phyloP scores from a whole-genome alignment of 2,888 invertebrate genomes.

The Leptinotarsa tumamoca region DNA sequence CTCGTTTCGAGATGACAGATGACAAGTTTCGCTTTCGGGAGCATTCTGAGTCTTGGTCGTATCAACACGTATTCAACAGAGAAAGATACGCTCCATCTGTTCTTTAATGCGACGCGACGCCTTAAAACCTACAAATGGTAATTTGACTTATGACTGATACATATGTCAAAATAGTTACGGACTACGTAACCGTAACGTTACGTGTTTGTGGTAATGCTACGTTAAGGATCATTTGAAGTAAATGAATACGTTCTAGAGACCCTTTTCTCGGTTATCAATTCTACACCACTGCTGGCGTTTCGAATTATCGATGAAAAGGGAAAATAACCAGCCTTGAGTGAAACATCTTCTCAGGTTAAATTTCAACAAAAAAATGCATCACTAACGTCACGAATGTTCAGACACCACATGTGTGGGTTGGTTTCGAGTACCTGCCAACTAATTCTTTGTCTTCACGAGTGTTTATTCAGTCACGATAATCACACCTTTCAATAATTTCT shows the following conservation, averaged over 20 bases:
- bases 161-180: no score
- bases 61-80: no score
- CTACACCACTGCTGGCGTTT: background rate
- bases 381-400: background rate
- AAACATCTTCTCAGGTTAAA: background rate
- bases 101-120: no score
- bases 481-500: conserved; percentile 13
- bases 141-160: no score
- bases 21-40: no score
- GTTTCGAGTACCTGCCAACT: background rate
- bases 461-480: conserved; percentile 8
- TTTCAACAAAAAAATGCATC: background rate
- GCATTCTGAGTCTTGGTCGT: no score
- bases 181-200: no score
- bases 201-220: background rate
- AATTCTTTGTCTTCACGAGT: background rate
- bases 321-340: background rate
- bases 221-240: no score
- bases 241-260: no score
- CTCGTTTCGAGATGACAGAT: no score
- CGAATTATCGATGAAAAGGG: background rate
- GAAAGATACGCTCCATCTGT: no score
- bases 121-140: no score
- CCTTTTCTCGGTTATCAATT: background rate
- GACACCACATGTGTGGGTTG: background rate